These are phyloP conservation scores for Timandra comae DNA, from an alignment of 2,888 invertebrate species.

Conservation along the genomic window DNA sequence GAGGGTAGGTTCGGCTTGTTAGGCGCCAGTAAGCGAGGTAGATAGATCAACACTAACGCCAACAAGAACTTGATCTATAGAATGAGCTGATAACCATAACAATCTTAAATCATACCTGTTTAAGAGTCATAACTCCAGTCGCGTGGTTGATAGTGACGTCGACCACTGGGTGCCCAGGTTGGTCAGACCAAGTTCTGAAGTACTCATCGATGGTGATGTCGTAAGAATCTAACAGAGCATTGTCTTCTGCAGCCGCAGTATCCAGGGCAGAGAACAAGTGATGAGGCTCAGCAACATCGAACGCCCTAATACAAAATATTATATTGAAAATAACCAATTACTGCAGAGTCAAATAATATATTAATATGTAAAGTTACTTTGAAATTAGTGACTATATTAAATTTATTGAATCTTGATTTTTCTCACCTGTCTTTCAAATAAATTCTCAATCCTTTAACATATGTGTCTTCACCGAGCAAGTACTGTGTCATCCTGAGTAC, in stretches of 20 bases:
- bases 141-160: conserved; percentile 60
- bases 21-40: neutral
- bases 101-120: too few species aligned
- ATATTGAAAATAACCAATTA: neutral
- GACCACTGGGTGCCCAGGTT: conserved; percentile 78
- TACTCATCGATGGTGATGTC: conserved; percentile 56
- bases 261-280: conserved; percentile 71
- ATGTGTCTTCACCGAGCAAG: conserved; percentile 72
- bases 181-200: conserved; percentile 78
- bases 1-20: neutral
- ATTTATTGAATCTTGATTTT: neutral
- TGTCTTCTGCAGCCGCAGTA: conserved; percentile 40
- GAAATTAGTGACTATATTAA: neutral
- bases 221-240: conserved; percentile 39
- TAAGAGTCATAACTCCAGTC: conserved; percentile 46
- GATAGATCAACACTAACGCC: neutral
- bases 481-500: conserved; percentile 82
- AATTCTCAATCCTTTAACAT: conserved; percentile 64
- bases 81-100: too few species aligned
- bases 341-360: too few species aligned
- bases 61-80: too few species aligned
- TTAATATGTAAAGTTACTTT: too few species aligned
- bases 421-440: conserved; percentile 73
- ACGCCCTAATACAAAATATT: conserved; percentile 39
- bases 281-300: conserved; percentile 62